Evolutionary conservation across 2,888 invertebrate species (phyloP), one percentile per base, ranked within the genome.

Genomic region (Monochamus alternatus): DNA sequence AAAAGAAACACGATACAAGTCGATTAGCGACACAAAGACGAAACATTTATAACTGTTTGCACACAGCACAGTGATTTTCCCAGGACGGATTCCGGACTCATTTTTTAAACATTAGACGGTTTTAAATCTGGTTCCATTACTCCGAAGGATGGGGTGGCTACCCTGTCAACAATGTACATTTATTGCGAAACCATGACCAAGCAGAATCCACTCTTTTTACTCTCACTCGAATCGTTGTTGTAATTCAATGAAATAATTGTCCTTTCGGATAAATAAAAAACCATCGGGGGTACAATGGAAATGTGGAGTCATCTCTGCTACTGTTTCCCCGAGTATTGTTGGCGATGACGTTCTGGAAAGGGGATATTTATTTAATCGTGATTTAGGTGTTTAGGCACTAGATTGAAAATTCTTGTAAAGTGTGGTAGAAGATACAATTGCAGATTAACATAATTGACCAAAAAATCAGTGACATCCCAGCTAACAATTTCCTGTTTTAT

Each of bases 171-270:
- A 85, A 84, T 84, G 79, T 84, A 81, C 84, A 83, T 85, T 87
- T 87, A 88, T 87, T 88, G 87, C 88, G 79, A 85, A 85, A 86
- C 84, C 85, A 82, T 88, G 88, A 87, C 87, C 84, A 77, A 82
- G 85, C 87, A 84, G 81, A 86, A 84, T 87, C 83, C 81, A 75
- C 82, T 85, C 84, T 87, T 87, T 87, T 87, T 87, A 85, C 83
- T 83, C 83, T 83, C 77, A 82, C 81, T 82, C 82, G 85, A 86
- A 87, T 85, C 85, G 81, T 86, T 86, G 81, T 86, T 86, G 85
- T 87, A 88, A 89, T 88, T 89, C 88, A 87, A 87, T 88, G 87
- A 88, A 88, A 88, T 88, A 88, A 88, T 88, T 88, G 88, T 88
- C 85, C 87, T 86, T 85, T 87, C 85, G 85, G 85, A 87, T 88